Conservation (phyloP, 2,797 vertebrate species). For the Sebastiscus albofasciatus region DNA sequence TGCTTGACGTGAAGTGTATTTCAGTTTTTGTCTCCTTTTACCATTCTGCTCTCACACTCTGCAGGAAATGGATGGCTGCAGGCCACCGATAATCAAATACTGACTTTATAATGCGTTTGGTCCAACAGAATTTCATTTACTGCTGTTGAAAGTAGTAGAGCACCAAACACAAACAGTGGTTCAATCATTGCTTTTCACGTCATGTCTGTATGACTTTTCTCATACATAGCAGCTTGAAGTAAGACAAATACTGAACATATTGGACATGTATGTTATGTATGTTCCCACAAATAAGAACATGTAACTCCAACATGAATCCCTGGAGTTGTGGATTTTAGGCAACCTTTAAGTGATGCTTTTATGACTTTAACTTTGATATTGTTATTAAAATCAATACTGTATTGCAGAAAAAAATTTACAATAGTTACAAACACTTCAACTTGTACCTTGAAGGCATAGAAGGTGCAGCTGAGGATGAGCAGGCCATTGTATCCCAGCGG, state of each 20-base stretch:
- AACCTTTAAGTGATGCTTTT: neutral
- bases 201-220: neutral
- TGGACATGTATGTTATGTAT: neutral
- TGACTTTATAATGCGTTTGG: conserved; percentile 25
- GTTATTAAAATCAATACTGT: neutral
- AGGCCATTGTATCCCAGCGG: conserved; percentile 97
- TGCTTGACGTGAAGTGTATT: neutral
- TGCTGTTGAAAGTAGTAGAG: conserved; percentile 10
- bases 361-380: neutral
- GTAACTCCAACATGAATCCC: neutral
- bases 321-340: neutral
- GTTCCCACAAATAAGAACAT: neutral
- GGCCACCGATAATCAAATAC: conserved; percentile 24
- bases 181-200: neutral
- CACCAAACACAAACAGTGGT: conserved; percentile 8
- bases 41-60: conserved; percentile 2
- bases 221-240: neutral
- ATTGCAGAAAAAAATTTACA: neutral
- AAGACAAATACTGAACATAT: neutral
- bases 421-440: neutral
- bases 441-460: conserved; percentile 94
- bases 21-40: conserved; percentile 19
- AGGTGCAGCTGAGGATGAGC: conserved; percentile 97
- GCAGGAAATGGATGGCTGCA: conserved; percentile 21
- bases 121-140: conserved; percentile 7